A percentile compares a stretch with the other conserved stretches of the same genome.
Evolutionary conservation across 2,888 invertebrate genomes (phyloP).

Genomic region (Drosophila emarginata): DNA sequence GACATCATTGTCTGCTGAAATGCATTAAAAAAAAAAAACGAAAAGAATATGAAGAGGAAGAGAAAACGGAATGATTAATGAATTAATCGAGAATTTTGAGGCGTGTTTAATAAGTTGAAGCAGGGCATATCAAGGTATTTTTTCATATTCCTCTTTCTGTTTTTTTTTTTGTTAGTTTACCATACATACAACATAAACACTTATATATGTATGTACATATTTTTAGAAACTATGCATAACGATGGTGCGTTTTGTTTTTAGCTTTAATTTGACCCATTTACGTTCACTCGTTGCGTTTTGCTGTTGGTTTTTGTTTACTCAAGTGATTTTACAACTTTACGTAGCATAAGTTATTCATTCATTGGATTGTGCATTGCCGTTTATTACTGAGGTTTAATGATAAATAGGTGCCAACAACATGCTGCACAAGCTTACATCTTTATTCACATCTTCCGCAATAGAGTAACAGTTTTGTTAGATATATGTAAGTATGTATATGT

Average conservation of each 20-base stretch:
- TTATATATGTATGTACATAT: constrained; percentile 11
- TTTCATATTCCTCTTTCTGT: background rate
- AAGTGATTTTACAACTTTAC: constrained; percentile 10
- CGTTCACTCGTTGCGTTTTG: constrained; percentile 7
- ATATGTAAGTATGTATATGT: background rate
- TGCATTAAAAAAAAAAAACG: background rate
- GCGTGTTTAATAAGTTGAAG: constrained; percentile 13
- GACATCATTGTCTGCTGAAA: constrained; percentile 75
- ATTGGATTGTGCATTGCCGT: constrained; percentile 1
- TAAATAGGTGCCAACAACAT: constrained; percentile 6
- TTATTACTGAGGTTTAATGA: constrained; percentile 4
- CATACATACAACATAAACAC: constrained; percentile 1
- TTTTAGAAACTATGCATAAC: constrained; percentile 5
- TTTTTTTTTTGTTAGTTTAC: constrained; percentile 1
- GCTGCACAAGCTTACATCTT: constrained; percentile 2
- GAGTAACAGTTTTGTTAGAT: too few relatives aligned
- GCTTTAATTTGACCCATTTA: constrained; percentile 57
- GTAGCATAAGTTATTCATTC: constrained; percentile 8
- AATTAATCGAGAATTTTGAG: constrained; percentile 12
- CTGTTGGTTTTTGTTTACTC: constrained; percentile 10
- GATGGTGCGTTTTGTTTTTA: constrained; percentile 48
- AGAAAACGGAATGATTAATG: constrained; percentile 3
- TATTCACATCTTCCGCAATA: background rate
- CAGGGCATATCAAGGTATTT: constrained; percentile 5
- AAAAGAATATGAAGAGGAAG: background rate